Percentiles rank a stretch among this genome's conserved stretches.
Conservation (phyloP, 2,888 invertebrate species). For the Euzophera pinguis region DNA sequence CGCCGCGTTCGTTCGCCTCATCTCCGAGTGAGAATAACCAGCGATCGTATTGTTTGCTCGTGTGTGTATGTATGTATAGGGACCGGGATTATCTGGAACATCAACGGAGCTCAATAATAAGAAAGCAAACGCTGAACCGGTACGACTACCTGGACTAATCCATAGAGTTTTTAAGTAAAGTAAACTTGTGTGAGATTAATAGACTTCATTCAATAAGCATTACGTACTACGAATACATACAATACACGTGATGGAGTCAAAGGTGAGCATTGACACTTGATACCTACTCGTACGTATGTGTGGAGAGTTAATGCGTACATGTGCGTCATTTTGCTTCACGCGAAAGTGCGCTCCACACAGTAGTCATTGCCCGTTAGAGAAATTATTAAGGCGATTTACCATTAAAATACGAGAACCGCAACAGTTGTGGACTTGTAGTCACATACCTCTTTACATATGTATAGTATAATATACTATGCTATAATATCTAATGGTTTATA, state of each 20-base stretch:
- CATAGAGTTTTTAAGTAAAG: neutral
- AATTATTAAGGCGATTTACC: slow-evolving; percentile 5
- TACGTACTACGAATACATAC: slow-evolving; percentile 16
- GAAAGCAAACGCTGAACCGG: slow-evolving; percentile 8
- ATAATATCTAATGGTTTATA: no score
- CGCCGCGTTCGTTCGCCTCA: slow-evolving; percentile 54
- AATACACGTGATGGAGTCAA: slow-evolving; percentile 34
- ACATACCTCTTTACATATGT: neutral
- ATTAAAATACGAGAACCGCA: neutral
- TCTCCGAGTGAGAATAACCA: slow-evolving; percentile 40
- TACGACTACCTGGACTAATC: neutral
- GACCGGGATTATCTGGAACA: slow-evolving; percentile 30
- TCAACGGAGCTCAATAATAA: slow-evolving; percentile 16
- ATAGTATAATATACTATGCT: neutral
- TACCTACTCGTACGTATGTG: slow-evolving; percentile 3
- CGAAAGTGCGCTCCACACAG: slow-evolving; percentile 5
- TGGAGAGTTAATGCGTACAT: neutral
- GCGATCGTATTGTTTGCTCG: slow-evolving; percentile 35
- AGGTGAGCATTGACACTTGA: slow-evolving; percentile 35
- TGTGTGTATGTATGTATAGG: slow-evolving; percentile 12
- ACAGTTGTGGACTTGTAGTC: neutral
- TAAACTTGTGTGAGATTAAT: neutral
- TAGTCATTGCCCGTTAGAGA: slow-evolving; percentile 11
- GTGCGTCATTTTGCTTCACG: slow-evolving; percentile 15
- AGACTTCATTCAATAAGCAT: slow-evolving; percentile 18